A percentile compares a stretch with the other conserved stretches of the same genome.
Evolutionary conservation across 2,888 invertebrate genomes (phyloP).

Genomic region (Pharmacophagus antenor): DNA sequence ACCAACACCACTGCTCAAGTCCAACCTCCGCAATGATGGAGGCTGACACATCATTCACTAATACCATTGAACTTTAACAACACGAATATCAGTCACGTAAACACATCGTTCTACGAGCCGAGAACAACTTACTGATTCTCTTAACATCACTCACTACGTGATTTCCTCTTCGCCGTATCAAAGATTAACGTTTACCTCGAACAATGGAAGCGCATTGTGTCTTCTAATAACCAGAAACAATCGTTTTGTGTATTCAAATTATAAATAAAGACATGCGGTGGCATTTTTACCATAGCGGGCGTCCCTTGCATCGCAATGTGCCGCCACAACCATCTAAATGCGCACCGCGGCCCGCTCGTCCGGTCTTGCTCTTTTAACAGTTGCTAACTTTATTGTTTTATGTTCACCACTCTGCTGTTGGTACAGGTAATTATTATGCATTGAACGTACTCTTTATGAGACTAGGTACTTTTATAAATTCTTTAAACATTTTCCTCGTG

Average conservation of each 20-base stretch:
- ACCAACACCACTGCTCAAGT: constrained; percentile 31
- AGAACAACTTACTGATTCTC: constrained; percentile 56
- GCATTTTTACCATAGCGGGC: constrained; percentile 74
- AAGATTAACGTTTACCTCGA: constrained; percentile 51
- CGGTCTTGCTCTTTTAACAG: constrained; percentile 74
- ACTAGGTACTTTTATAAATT: constrained; percentile 18
- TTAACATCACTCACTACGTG: constrained; percentile 59
- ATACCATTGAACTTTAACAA: constrained; percentile 34
- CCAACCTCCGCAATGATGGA: constrained; percentile 28
- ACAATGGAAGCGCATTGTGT: constrained; percentile 65
- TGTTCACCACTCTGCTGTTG: constrained; percentile 27
- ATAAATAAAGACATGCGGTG: constrained; percentile 61
- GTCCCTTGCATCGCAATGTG: constrained; percentile 74
- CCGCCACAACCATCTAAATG: constrained; percentile 66
- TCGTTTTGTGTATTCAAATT: constrained; percentile 66
- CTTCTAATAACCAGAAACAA: constrained; percentile 66
- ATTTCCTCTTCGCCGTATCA: constrained; percentile 64
- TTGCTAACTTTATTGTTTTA: constrained; percentile 46
- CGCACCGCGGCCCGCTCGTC: constrained; percentile 65
- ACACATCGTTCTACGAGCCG: constrained; percentile 43
- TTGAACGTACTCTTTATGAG: constrained; percentile 16
- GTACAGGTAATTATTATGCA: constrained; percentile 27
- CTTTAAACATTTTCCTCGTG: constrained; percentile 18
- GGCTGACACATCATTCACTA: background rate
- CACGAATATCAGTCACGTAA: constrained; percentile 31